Percentiles rank a stretch among this genome's conserved stretches.
These are phyloP conservation scores for Brachionus paranguensis DNA, from an alignment of 1,140 invertebrate genomes.

Conservation along the genomic window DNA sequence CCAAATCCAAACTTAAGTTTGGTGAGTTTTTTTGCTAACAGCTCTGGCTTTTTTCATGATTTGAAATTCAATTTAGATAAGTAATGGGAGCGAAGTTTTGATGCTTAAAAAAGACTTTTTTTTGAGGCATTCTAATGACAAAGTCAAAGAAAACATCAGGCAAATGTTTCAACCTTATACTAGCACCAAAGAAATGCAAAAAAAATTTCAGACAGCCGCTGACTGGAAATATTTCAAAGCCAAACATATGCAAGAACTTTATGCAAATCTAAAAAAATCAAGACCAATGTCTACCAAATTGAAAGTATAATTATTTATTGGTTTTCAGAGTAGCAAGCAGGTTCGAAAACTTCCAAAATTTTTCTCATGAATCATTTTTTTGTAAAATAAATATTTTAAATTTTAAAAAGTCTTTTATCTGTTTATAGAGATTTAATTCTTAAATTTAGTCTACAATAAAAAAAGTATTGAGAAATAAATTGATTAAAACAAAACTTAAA, in stretches of 20 bases:
- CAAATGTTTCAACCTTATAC: slow-evolving; percentile 20
- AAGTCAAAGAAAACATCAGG: slow-evolving; percentile 8
- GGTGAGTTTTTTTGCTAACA: background rate
- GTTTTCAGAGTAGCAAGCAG: background rate
- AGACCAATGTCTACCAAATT: background rate
- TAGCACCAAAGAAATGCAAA: slow-evolving; percentile 9
- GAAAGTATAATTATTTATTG: background rate
- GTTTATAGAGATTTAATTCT: background rate
- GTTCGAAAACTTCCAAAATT: background rate
- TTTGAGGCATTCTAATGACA: slow-evolving; percentile 2
- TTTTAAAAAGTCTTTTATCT: background rate
- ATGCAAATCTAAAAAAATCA: background rate
- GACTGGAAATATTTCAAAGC: slow-evolving; percentile 22
- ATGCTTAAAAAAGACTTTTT: slow-evolving; percentile 27
- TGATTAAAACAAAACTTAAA: slow-evolving; percentile 31
- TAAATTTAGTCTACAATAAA: background rate
- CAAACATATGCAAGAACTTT: slow-evolving; percentile 12
- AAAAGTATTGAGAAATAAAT: background rate
- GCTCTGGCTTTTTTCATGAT: too few relatives aligned
- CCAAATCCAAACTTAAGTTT: background rate
- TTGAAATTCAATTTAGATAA: background rate
- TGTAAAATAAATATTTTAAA: background rate
- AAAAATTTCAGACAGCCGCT: background rate
- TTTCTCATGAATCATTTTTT: background rate
- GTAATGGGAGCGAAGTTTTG: slow-evolving; percentile 6